Conservation (phyloP, 2,113 vertebrate species). For the Electrona antarctica region DNA sequence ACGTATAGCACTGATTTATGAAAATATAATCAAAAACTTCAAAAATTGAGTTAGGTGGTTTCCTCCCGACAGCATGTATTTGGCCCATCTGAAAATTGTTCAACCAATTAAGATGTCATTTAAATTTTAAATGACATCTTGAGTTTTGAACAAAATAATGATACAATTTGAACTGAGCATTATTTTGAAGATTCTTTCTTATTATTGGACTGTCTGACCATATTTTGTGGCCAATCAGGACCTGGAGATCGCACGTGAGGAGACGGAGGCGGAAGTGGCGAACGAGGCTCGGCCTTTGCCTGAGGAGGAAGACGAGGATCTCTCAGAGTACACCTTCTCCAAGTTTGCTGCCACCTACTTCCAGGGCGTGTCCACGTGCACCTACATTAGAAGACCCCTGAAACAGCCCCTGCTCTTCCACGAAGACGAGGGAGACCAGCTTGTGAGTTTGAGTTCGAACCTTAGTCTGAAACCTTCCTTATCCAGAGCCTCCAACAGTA, state of each 20-base stretch:
- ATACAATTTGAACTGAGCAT: too few species aligned
- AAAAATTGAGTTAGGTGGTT: too few species aligned
- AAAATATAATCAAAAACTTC: too few species aligned
- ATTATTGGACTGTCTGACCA: neutral
- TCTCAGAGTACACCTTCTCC: conserved; percentile 96
- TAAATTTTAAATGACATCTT: too few species aligned
- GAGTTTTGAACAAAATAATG: too few species aligned
- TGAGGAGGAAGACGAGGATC: conserved; percentile 92
- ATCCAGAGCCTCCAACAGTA: neutral
- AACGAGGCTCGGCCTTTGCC: conserved; percentile 88
- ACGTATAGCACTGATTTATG: too few species aligned
- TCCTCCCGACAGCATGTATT: too few species aligned
- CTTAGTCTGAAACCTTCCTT: neutral
- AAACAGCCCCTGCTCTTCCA: conserved; percentile 95
- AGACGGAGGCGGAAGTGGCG: conserved; percentile 85
- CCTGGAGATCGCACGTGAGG: conserved; percentile 80
- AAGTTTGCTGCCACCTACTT: conserved; percentile 97
- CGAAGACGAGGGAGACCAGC: conserved; percentile 95
- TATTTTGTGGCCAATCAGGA: conserved; percentile 77
- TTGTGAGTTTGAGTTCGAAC: conserved; percentile 77
- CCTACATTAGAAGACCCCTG: conserved; percentile 88
- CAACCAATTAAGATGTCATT: too few species aligned
- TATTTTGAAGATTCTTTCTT: too few species aligned
- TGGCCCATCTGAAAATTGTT: too few species aligned
- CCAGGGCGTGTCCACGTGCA: conserved; percentile 92